Base-by-base conservation (phyloP, 2,113 vertebrate genomes). In the Furnarius figulus region DNA sequence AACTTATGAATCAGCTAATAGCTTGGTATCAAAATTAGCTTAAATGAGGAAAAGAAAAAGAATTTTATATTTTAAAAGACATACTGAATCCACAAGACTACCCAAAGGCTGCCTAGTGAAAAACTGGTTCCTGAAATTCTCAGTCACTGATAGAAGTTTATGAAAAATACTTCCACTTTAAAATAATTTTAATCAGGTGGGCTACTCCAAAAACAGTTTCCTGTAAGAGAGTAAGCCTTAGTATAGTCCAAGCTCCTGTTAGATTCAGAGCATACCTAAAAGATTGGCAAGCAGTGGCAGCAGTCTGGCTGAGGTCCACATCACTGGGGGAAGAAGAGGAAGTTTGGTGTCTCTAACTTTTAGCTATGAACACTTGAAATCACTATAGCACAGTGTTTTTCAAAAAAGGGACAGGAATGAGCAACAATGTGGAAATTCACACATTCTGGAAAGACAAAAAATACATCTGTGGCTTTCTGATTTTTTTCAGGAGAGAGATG, bases 251-350 rank as follows among this genome's bases (percentile, higher is more conserved):
- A 68, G 33, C 25, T 79, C 27, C 30, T 82, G 31, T 53, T 66
- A 46, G 27, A 72, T 39, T 63, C 66, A 68, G 22, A 78, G 24
- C 18, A 39, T 27, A 63, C 5, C 12, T 56, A 70, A 65, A 67
- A 63, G 14, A 83, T 47, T 0, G 0, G 12, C 44, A 83, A 85
- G 14, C 3, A 2, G 7, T 30, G 33, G 30, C 27, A 33, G 24
- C 47, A 79, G 22, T 30, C 47, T 80, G 35, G 33, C 33, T 50
- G 16, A 47, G 24, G 19, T 37, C 27, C 28, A 56, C 42, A 87
- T 23, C n/a, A 59, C 22, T 40, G 27, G 7, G 20, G 14, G 19
- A 89, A 79, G n/a, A 71, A 56, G 84, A 65, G 5, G 12, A 35
- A 87, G 46, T 56, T 25, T 14, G 10, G 5, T 37, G 37, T 66